Percentiles rank a stretch among this genome's conserved stretches.
Evolutionary conservation across 2,797 vertebrate species (phyloP).

Genomic region (Oreonectes daqikongensis): DNA sequence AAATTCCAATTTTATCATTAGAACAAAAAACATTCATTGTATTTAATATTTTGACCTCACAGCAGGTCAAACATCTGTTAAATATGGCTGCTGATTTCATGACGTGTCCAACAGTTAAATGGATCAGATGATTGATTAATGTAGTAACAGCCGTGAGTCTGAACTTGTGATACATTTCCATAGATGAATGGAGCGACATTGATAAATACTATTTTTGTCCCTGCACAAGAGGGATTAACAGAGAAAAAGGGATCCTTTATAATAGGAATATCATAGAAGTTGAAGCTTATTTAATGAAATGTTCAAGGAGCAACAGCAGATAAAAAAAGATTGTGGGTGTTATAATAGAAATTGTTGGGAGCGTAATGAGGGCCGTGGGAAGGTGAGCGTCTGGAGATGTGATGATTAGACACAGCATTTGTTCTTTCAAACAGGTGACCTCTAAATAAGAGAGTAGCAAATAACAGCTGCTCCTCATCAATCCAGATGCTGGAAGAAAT

Average conservation of each 20-base stretch:
- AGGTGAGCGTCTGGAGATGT: constrained; percentile 20
- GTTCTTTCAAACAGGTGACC: constrained; percentile 12
- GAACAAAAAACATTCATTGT: too few relatives aligned
- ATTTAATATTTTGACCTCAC: background rate
- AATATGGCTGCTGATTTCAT: background rate
- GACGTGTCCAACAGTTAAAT: background rate
- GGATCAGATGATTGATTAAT: constrained; percentile 22
- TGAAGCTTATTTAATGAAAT: too few relatives aligned
- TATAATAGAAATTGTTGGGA: background rate
- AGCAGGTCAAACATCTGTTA: background rate
- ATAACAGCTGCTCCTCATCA: constrained; percentile 33
- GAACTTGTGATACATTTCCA: constrained; percentile 15
- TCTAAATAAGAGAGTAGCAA: constrained; percentile 45
- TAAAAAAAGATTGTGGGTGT: background rate
- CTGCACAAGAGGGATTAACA: background rate
- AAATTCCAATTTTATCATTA: background rate
- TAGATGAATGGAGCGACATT: background rate
- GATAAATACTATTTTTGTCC: background rate
- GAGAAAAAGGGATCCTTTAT: background rate
- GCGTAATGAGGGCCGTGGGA: constrained; percentile 33
- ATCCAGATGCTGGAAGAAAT: constrained; percentile 42
- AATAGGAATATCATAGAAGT: background rate
- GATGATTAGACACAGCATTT: constrained; percentile 38
- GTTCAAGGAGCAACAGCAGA: background rate
- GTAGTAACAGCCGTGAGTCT: constrained; percentile 3